These are phyloP conservation scores for Toxostoma redivivum DNA, from an alignment of 2,113 vertebrate species.

Conservation along the genomic window DNA sequence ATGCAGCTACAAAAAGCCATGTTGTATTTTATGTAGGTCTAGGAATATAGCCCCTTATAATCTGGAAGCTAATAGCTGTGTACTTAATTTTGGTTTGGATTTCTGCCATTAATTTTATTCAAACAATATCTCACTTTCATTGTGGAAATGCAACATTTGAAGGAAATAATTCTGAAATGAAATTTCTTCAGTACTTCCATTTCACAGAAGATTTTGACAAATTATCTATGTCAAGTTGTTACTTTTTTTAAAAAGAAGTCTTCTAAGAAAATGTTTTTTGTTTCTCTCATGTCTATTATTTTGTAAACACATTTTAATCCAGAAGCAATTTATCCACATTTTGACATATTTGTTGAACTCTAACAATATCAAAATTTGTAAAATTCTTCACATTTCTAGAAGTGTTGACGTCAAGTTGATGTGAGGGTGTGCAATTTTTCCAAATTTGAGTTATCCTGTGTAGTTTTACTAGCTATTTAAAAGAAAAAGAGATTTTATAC, in stretches of 20 bases:
- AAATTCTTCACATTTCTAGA: not conserved
- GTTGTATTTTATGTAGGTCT: not conserved
- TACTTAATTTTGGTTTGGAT: not conserved
- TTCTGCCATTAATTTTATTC: not conserved
- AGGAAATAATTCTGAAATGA: not conserved
- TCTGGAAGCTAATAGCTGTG: not conserved
- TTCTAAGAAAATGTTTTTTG: not conserved
- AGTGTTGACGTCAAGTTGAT: not conserved
- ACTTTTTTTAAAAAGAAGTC: rapidly evolving
- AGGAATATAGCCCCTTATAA: not conserved
- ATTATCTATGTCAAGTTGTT: not conserved
- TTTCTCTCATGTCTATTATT: not conserved
- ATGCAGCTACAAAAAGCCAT: not conserved
- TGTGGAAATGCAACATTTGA: not conserved
- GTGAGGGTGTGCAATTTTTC: not conserved
- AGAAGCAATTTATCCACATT: not conserved
- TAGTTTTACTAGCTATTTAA: not conserved
- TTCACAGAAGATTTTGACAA: not conserved
- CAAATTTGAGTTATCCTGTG: not conserved
- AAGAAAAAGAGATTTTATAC: not conserved
- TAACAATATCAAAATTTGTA: not conserved
- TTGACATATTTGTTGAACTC: not conserved
- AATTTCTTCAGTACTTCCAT: not conserved
- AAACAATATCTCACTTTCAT: not conserved
- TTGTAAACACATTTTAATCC: not conserved